Conservation (phyloP, 1,140 invertebrate genomes). For the Leptonema lineaticorne region DNA sequence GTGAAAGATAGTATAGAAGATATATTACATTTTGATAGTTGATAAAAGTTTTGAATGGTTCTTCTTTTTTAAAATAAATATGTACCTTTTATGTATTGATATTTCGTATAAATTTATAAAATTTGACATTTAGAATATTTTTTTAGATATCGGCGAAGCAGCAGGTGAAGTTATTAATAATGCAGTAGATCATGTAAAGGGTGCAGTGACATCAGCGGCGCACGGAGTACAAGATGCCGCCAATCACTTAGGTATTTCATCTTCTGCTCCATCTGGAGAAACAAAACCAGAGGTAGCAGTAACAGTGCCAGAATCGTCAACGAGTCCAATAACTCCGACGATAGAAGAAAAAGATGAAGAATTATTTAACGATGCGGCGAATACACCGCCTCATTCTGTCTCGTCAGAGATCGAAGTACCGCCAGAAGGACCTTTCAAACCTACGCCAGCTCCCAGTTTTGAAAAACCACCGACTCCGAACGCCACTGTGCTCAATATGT, state of each 20-base stretch:
- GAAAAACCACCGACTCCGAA: constrained; percentile 38
- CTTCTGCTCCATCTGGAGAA: not conserved
- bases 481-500: constrained; percentile 23
- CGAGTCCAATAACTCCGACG: constrained; percentile 26
- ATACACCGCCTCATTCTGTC: constrained; percentile 21
- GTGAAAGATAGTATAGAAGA: too few relatives aligned
- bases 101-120: too few relatives aligned
- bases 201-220: constrained; percentile 28
- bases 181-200: constrained; percentile 39
- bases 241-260: not conserved
- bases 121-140: constrained; percentile 7
- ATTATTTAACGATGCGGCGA: constrained; percentile 31
- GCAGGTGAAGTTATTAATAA: constrained; percentile 29
- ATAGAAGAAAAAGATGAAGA: constrained; percentile 12
- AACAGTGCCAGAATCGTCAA: constrained; percentile 10
- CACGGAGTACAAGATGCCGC: constrained; percentile 27
- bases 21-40: too few relatives aligned
- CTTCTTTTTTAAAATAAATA: too few relatives aligned
- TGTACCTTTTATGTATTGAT: not conserved
- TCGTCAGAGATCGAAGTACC: constrained; percentile 9
- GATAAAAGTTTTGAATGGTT: too few relatives aligned
- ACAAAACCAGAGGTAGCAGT: not conserved
- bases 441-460: constrained; percentile 39
- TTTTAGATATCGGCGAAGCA: constrained; percentile 38
- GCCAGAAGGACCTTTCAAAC: constrained; percentile 33